Percentiles rank a stretch among this genome's conserved stretches.
These are phyloP conservation scores for Parasteatoda tepidariorum DNA, from an alignment of 1,140 invertebrate species.

Conservation along the genomic window DNA sequence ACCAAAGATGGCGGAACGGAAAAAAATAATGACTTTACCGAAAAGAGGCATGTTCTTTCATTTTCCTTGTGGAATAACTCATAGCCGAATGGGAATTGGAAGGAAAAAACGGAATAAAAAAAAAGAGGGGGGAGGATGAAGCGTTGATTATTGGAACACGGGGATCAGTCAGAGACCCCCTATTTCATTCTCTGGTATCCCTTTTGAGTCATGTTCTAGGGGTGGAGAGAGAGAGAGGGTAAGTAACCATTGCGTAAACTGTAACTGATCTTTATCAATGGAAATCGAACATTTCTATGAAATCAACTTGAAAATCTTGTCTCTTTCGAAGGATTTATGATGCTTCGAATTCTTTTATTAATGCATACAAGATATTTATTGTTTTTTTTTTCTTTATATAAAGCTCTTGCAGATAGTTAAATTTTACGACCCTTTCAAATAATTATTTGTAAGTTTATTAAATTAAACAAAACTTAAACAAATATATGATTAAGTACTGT, in stretches of 20 bases:
- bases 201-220: constrained; percentile 20
- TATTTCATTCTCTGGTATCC: constrained; percentile 32
- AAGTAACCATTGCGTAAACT: too few species aligned
- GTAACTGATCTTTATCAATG: neutral
- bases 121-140: neutral
- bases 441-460: too few species aligned
- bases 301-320: constrained; percentile 12
- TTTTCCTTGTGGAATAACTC: constrained; percentile 16
- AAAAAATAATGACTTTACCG: too few species aligned
- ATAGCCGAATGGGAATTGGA: neutral
- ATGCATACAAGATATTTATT: too few species aligned
- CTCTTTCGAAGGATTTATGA: too few species aligned
- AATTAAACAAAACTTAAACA: too few species aligned
- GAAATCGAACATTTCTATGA: neutral
- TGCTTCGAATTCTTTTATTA: too few species aligned
- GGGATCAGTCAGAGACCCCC: neutral
- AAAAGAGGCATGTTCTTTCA: neutral
- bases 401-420: too few species aligned
- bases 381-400: too few species aligned
- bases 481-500: too few species aligned
- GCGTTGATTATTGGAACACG: constrained; percentile 13
- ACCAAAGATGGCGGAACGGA: neutral
- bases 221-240: neutral
- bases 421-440: too few species aligned
- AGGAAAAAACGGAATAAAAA: too few species aligned